A percentile compares a stretch with the other conserved stretches of the same genome.
phyloP scores from a whole-genome alignment of 2,113 vertebrate genomes.

The Paracanthobrama guichenoti region DNA sequence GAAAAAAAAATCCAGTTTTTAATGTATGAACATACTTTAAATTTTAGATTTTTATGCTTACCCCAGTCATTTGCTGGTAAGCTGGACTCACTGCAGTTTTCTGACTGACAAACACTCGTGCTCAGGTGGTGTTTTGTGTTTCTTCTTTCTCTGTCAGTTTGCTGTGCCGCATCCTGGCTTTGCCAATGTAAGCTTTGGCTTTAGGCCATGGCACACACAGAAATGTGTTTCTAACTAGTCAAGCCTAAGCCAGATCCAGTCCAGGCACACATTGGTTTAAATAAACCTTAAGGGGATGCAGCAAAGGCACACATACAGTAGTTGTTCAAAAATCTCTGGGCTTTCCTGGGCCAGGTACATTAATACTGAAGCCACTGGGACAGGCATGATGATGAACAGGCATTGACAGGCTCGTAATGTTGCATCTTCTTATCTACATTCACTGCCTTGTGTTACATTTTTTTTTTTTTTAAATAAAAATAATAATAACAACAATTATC shows the following conservation, averaged over 20 bases:
- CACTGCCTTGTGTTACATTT: background rate
- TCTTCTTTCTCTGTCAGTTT: background rate
- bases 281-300: conserved; percentile 1
- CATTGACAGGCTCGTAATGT: background rate
- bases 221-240: conserved; percentile 2
- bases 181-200: background rate
- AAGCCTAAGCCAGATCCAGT: background rate
- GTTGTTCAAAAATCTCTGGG: background rate
- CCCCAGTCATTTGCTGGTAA: background rate
- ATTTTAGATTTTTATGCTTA: background rate
- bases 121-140: background rate
- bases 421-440: background rate
- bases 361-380: background rate
- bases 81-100: background rate
- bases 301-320: background rate
- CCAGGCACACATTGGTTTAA: background rate
- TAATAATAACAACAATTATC: no score
- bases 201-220: background rate
- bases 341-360: background rate
- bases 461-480: no score
- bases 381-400: background rate
- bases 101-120: background rate
- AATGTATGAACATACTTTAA: background rate
- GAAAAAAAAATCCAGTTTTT: background rate
- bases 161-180: background rate